Conservation (phyloP, 2,797 vertebrate genomes). For the Limnodromus scolopaceus region DNA sequence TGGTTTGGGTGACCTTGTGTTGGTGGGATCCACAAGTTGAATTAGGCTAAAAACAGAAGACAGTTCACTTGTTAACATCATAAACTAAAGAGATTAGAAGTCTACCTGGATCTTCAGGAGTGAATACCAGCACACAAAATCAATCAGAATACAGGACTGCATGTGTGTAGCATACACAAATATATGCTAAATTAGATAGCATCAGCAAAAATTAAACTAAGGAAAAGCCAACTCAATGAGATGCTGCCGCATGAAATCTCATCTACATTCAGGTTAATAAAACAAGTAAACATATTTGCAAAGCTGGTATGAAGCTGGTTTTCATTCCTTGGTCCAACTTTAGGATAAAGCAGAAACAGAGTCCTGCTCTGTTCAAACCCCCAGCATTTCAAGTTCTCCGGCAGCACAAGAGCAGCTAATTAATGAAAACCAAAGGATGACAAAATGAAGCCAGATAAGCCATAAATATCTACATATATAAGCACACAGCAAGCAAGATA, state of each 20-base stretch:
- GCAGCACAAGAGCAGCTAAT: not conserved
- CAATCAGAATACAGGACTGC: not conserved
- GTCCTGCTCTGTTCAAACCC: not conserved
- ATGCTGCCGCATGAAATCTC: not conserved
- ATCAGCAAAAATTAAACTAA: not conserved
- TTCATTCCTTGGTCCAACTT: slow-evolving; percentile 13
- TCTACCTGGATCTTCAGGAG: not conserved
- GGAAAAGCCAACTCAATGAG: not conserved
- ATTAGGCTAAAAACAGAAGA: not conserved
- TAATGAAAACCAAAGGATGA: not conserved
- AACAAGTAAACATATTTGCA: not conserved
- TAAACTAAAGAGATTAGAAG: not conserved
- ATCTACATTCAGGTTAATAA: not conserved
- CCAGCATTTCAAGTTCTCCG: not conserved
- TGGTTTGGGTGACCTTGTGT: not conserved
- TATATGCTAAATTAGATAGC: not conserved
- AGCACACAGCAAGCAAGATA: slow-evolving; percentile 35
- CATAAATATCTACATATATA: not conserved
- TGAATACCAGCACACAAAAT: not conserved
- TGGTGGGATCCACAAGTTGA: not conserved
- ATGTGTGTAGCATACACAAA: not conserved
- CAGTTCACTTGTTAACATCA: not conserved
- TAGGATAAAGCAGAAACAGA: not conserved
- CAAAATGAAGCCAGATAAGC: not conserved
- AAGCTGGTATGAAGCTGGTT: not conserved